Base-by-base conservation (phyloP, 1,140 invertebrate genomes). In the Pseudobourletiella spinata region DNA sequence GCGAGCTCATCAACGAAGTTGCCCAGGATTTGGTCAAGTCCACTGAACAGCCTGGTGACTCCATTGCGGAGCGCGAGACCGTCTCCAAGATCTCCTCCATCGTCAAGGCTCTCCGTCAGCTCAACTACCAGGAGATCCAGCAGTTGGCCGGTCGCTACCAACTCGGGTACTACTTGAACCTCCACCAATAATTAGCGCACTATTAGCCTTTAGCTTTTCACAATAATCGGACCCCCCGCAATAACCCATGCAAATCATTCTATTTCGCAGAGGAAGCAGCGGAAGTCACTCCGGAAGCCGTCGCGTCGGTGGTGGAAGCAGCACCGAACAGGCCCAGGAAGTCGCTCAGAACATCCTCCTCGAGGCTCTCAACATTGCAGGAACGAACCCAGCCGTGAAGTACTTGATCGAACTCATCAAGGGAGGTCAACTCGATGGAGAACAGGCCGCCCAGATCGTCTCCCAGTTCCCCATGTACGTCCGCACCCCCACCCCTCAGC, bases 321-420 rank as follows among this genome's bases (percentile, higher is more conserved):
- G 44, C 18, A 66, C 39, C 43, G n/a, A n/a, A n/a, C n/a, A n/a
- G n/a, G n/a, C n/a, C 14, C 14, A 42, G 35, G 35, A 55, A 32
- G 52, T 46, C 39, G 30, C n/a, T 18, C 39, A 16, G 1, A 59
- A 61, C 60, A 35, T 61, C 57, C 22, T 69, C 30, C 2, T 57
- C n/a, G 64, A 69, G 22, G 18, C 50, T 35, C 56, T 69, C 22
- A 6, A 51, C 30, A 60, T 63, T 15, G 61, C 63, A 24, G 71
- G 71, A 26, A 71, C 71, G 35, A 70, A 70, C 61, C 67, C 71
- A 3, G 50, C 60, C 14, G 46, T 71, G 39, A 52, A 65, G 4
- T 20, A 63, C 42, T 14, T 72, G 3, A 57, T 59, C 28, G 48
- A 70, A 20, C 52, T 67, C 29, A 67, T 72, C 55, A 43, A 62